These are phyloP conservation scores for Microdon myrmicae DNA, from an alignment of 2,888 invertebrate species.

Conservation along the genomic window DNA sequence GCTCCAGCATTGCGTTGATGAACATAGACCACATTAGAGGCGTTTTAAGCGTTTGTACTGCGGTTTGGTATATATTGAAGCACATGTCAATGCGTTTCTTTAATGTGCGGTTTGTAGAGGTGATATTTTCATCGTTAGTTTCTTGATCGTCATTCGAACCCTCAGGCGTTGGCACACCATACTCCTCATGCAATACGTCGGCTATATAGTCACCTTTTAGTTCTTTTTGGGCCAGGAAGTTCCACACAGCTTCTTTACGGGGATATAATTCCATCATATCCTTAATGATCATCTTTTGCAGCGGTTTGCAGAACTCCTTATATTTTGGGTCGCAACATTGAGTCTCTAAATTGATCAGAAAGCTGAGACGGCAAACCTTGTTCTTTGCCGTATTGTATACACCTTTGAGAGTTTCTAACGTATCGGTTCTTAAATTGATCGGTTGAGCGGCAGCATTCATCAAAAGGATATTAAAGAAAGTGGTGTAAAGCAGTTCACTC, in stretches of 20 bases:
- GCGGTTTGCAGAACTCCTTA: slow-evolving; percentile 69
- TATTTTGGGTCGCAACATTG: slow-evolving; percentile 69
- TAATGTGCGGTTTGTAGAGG: slow-evolving; percentile 58
- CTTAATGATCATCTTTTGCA: slow-evolving; percentile 70
- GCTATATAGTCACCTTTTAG: slow-evolving; percentile 66
- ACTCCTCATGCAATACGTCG: slow-evolving; percentile 48
- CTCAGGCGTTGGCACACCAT: background rate
- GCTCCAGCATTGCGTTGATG: slow-evolving; percentile 70
- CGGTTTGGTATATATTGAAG: slow-evolving; percentile 68
- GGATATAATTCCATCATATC: slow-evolving; percentile 69
- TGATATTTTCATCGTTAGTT: background rate
- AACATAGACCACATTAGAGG: slow-evolving; percentile 71
- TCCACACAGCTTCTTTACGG: slow-evolving; percentile 71
- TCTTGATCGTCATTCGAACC: too few species aligned
- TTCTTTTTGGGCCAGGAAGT: slow-evolving; percentile 72
- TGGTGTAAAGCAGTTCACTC: slow-evolving; percentile 75
- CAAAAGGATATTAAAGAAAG: slow-evolving; percentile 71
- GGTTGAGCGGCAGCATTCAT: slow-evolving; percentile 57
- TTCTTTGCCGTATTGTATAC: slow-evolving; percentile 73
- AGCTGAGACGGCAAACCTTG: slow-evolving; percentile 70
- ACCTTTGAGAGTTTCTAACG: slow-evolving; percentile 70
- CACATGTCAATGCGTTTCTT: slow-evolving; percentile 68
- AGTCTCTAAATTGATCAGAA: slow-evolving; percentile 71
- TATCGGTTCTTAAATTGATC: slow-evolving; percentile 56
- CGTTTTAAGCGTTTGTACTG: slow-evolving; percentile 68